Percentiles rank a stretch among this genome's conserved stretches.
Conservation (phyloP, 2,797 vertebrate genomes). For the Delichon dasypus region DNA sequence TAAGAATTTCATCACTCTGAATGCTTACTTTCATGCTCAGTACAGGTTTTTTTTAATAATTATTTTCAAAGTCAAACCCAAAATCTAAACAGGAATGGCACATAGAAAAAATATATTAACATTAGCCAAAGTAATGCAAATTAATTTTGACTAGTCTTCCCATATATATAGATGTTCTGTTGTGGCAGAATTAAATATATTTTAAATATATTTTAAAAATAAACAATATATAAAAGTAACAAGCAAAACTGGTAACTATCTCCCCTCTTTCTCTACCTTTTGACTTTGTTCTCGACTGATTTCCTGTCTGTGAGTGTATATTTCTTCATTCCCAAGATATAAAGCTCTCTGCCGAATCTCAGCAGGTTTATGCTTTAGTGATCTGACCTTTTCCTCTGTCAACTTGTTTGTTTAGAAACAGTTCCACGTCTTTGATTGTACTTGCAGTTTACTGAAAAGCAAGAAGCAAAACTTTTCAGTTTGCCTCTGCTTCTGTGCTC, state of each 20-base stretch:
- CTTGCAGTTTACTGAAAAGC: conserved; percentile 61
- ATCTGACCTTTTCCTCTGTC: conserved; percentile 65
- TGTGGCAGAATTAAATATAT: not conserved
- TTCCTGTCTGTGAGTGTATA: not conserved
- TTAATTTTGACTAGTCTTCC: not conserved
- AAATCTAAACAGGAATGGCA: not conserved
- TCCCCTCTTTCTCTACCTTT: not conserved
- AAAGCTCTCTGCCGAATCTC: conserved; percentile 34
- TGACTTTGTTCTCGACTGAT: not conserved
- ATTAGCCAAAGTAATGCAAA: not conserved
- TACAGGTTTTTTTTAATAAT: not conserved
- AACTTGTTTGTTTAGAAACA: conserved; percentile 67
- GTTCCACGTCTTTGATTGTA: conserved; percentile 42
- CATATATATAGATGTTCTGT: not conserved
- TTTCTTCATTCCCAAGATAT: not conserved
- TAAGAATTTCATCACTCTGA: not conserved
- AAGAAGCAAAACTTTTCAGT: not conserved
- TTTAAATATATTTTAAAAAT: not conserved
- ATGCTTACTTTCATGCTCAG: not conserved
- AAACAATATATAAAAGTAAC: not conserved
- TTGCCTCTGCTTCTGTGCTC: conserved; percentile 4
- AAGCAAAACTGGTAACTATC: not conserved
- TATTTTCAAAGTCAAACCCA: not conserved
- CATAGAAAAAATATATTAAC: not conserved
- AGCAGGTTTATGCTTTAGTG: conserved; percentile 28